Evolutionary conservation across 37 sponge, comb jelly and placozoan genomes (phyloP), one percentile per base, ranked within the genome.

Genomic region (Oscarella lobularis): DNA sequence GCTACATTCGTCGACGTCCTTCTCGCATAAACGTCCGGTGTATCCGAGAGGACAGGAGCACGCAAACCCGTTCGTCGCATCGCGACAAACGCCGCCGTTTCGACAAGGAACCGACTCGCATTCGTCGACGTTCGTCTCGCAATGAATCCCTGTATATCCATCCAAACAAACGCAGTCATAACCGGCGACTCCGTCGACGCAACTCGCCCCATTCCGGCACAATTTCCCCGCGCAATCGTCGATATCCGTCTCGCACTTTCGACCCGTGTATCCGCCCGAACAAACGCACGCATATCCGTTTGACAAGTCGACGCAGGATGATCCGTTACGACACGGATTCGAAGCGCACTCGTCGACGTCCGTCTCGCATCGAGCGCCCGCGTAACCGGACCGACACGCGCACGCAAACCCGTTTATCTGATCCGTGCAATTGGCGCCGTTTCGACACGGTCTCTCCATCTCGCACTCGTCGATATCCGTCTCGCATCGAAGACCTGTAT

Each of bases 71-170:
- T 1, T 33, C 35, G 35, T 20, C 9, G 9, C 60, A 20, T 60
- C 39, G 33, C 6, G 31, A 75, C 78, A 78, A 73, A 31, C n/a
- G 2, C 65, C 32, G 5, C 73, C 79, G 75, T 82, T 73, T 30
- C 69, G 70, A 67, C 83, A 81, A 36, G 66, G 78, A 33, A 33
- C 6, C 20, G 78, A 32, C 60, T 27, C 60, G 20, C 60, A 48
- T 27, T 48, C 60, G 60, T 48, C 60, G 9, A 48, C 60, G 20
- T 48, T 48, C 20, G 60, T 48, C 60, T 48, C 60, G 20, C 60
- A 48, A 20, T 48, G 14, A 20, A 27, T 20, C 20, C 60, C 60
- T 27, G 60, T 48, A 48, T 27, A 48, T 9, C 60, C 60, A 48
- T 48, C 60, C 9, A 48, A 9, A 48, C 60, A 48, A 48, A 20